Conservation (phyloP, 64 coral and sea anemone genomes). For the Orbicella faveolata region DNA sequence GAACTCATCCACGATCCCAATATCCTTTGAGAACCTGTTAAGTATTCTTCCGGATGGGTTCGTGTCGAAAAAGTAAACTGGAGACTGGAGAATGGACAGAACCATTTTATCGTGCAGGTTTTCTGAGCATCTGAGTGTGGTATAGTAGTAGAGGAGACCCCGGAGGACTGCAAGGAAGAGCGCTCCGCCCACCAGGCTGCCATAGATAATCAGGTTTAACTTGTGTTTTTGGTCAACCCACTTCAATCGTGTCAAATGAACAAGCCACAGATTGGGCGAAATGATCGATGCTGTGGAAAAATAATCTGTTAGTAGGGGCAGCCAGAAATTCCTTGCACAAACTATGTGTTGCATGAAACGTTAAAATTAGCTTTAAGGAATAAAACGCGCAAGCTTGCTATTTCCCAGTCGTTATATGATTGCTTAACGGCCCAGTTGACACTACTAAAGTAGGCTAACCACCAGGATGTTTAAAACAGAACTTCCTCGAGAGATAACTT, state of each 20-base stretch:
- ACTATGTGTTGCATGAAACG: too few relatives aligned
- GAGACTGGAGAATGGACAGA: slow-evolving; percentile 82
- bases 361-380: too few relatives aligned
- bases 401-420: too few relatives aligned
- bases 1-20: slow-evolving; percentile 92
- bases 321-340: too few relatives aligned
- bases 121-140: slow-evolving; percentile 83
- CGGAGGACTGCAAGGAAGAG: slow-evolving; percentile 79
- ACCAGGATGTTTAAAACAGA: too few relatives aligned
- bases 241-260: slow-evolving; percentile 83
- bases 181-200: slow-evolving; percentile 79
- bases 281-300: slow-evolving; percentile 74
- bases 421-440: too few relatives aligned
- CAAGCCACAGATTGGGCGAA: slow-evolving; percentile 90
- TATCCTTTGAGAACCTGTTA: slow-evolving; percentile 92
- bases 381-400: too few relatives aligned
- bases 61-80: slow-evolving; percentile 87
- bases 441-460: too few relatives aligned
- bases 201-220: slow-evolving; percentile 89
- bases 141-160: slow-evolving; percentile 82
- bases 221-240: slow-evolving; percentile 92
- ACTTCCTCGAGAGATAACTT: too few relatives aligned
- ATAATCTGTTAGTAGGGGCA: too few relatives aligned
- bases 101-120: slow-evolving; percentile 88
- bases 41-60: slow-evolving; percentile 90